Base-by-base conservation (phyloP, 2,797 vertebrate genomes). In the Menidia menidia region DNA sequence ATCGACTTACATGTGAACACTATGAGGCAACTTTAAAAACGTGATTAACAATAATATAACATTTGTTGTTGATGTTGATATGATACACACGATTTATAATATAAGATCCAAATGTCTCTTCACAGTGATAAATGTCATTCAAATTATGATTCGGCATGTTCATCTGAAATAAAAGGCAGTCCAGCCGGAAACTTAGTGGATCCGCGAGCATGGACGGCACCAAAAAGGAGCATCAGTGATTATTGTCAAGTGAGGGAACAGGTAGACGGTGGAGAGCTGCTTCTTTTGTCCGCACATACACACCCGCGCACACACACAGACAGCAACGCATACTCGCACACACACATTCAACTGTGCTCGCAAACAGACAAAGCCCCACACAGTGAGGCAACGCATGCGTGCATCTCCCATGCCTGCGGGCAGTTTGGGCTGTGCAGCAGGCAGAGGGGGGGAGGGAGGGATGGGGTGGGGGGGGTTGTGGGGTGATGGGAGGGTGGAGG, bases 291-390 rank as follows among this genome's bases (percentile, higher is more conserved):
- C 86, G 74, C 80, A 15, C 77, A 67, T 67, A 52, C 39, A 25
- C 67, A n/a, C 64, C 32, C 59, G 56, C 62, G 47, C 54, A 8
- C 44, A 56, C 52, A n/a, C 64, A 47, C 59, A 71, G n/a, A 54
- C 64, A 68, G 58, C 50, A 72, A 86, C 75, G 75, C 77, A 81
- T 78, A 63, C 66, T 70, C 77, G 71, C 71, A 76, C 67, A 73
- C 67, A 73, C 70, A 82, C 75, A 80, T 15, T 80, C 68, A 83
- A 30, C 56, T 64, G 60, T 39, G 71, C 81, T 84, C 82, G 80
- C 80, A 80, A 82, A 85, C 85, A 90, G 87, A 92, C 89, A 93
- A 92, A 91, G 91, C 88, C 84, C 83, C 87, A 89, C 88, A 91
- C 82, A 87, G 87, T 60, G 85, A 89, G 79, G 80, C 86, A 88